A percentile compares a stretch with the other conserved stretches of the same genome.
These are phyloP conservation scores for Cottus gobio DNA, from an alignment of 2,113 vertebrate species.

Conservation along the genomic window DNA sequence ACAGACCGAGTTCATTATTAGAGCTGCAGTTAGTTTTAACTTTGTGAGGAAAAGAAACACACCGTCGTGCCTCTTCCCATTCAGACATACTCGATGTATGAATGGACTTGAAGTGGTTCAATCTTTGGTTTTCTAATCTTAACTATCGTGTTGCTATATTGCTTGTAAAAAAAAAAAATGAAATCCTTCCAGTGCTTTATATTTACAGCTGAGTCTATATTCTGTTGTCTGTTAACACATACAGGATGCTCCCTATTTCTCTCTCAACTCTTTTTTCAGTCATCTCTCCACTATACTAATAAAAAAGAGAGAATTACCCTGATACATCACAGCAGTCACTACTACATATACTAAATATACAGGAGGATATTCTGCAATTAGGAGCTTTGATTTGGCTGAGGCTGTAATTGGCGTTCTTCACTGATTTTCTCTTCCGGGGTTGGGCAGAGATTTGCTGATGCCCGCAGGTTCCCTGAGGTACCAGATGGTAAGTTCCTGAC, in stretches of 20 bases:
- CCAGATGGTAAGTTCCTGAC: constrained; percentile 76
- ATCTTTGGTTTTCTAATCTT: neutral
- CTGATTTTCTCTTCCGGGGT: constrained; percentile 53
- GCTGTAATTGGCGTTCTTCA: constrained; percentile 19
- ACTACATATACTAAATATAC: neutral
- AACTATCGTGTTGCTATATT: neutral
- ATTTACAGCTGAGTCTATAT: neutral
- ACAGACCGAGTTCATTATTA: neutral
- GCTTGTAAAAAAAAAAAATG: too few relatives aligned
- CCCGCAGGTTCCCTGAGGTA: constrained; percentile 62
- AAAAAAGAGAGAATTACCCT: constrained; percentile 1
- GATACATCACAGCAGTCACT: neutral
- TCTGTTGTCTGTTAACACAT: neutral
- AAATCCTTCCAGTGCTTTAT: neutral
- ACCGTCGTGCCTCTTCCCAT: neutral
- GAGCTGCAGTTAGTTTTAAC: neutral
- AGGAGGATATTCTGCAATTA: constrained; percentile 44
- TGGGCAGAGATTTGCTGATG: constrained; percentile 69
- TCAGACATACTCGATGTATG: neutral
- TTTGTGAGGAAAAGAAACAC: neutral
- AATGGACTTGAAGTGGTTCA: neutral
- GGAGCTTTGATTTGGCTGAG: constrained; percentile 36
- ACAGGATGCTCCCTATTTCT: neutral
- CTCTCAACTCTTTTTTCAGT: neutral
- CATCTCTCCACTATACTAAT: neutral